Evolutionary conservation across 2,797 vertebrate species (phyloP).

Genomic region (Fundulus diaphanus): DNA sequence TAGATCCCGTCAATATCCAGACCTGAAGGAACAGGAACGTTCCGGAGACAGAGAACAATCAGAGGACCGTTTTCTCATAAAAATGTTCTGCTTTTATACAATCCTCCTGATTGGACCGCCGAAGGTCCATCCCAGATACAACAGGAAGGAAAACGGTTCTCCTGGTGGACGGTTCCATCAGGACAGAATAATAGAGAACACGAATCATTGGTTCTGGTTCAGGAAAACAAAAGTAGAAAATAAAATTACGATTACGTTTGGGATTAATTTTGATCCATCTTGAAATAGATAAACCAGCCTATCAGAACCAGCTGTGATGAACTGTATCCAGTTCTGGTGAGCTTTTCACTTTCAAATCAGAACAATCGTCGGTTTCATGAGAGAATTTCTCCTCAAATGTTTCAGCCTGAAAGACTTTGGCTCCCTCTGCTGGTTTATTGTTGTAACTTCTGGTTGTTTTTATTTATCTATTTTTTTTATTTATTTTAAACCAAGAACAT

Average conservation of each 20-base stretch:
- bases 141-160: background rate
- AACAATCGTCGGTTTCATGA: background rate
- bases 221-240: too few species aligned
- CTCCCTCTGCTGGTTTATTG: background rate
- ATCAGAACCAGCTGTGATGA: too few species aligned
- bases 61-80: background rate
- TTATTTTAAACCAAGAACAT: background rate
- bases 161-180: too few species aligned
- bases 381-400: background rate
- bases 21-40: slow-evolving; percentile 69
- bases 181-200: background rate
- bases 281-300: too few species aligned
- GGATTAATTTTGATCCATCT: too few species aligned
- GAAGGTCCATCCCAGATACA: background rate
- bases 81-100: background rate
- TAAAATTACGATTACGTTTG: too few species aligned
- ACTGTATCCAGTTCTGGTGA: background rate
- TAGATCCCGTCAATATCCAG: slow-evolving; percentile 93
- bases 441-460: background rate
- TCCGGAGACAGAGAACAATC: background rate
- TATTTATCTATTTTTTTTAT: background rate
- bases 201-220: background rate
- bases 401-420: background rate
- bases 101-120: background rate
- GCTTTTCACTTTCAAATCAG: background rate